Percentiles rank a stretch among this genome's conserved stretches.
Conservation (phyloP, 2,888 invertebrate species). For the Tipula unca region DNA sequence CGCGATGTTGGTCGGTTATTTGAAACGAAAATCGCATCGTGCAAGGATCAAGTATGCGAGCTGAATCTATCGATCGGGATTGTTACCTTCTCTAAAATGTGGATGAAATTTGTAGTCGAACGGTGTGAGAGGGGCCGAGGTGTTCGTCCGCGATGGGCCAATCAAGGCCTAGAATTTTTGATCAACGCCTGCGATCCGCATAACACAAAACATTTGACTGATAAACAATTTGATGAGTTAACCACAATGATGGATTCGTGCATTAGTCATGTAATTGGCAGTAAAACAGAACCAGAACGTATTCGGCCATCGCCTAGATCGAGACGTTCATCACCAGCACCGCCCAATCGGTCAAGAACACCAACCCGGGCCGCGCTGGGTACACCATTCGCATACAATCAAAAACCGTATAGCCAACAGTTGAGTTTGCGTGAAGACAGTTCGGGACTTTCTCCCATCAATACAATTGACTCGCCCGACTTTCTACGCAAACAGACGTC, state of each 20-base stretch:
- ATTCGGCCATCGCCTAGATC: slow-evolving; percentile 39
- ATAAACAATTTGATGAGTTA: slow-evolving; percentile 69
- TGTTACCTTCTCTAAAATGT: slow-evolving; percentile 64
- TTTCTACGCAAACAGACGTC: slow-evolving; percentile 29
- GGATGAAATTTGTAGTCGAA: slow-evolving; percentile 83
- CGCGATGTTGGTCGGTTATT: slow-evolving; percentile 48
- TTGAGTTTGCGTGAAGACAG: slow-evolving; percentile 40
- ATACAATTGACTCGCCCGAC: slow-evolving; percentile 34
- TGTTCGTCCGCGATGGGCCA: slow-evolving; percentile 77
- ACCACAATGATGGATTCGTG: slow-evolving; percentile 76
- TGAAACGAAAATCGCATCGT: slow-evolving; percentile 40
- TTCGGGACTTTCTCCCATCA: slow-evolving; percentile 27
- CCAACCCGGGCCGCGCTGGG: slow-evolving; percentile 43
- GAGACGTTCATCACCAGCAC: slow-evolving; percentile 38
- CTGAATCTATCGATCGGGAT: slow-evolving; percentile 50
- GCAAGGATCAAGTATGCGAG: slow-evolving; percentile 37
- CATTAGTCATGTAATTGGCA: slow-evolving; percentile 77
- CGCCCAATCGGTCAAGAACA: slow-evolving; percentile 36
- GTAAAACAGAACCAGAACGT: slow-evolving; percentile 44
- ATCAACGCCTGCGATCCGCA: slow-evolving; percentile 77
- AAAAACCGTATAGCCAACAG: slow-evolving; percentile 39
- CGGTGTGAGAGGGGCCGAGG: slow-evolving; percentile 78
- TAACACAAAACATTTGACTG: slow-evolving; percentile 66
- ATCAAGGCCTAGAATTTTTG: slow-evolving; percentile 80
- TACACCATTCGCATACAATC: slow-evolving; percentile 37